Evolutionary conservation across 1,140 invertebrate species (phyloP), one percentile per base, ranked within the genome.

Genomic region (Lucilia sericata): DNA sequence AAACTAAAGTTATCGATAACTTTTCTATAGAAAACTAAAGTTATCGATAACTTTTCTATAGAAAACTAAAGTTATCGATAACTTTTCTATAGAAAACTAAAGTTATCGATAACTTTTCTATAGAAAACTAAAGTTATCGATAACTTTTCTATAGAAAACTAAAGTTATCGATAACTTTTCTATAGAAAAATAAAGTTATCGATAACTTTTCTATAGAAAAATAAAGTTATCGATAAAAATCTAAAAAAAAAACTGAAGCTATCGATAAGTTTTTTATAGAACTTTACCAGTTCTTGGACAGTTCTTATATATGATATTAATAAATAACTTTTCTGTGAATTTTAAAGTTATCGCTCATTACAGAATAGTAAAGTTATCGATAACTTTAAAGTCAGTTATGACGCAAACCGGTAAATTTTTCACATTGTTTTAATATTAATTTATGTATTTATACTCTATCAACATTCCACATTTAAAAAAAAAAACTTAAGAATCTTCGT

Each of bases 81-180:
- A 75, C 14, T 75, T 75, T 75, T 36, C 25, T 34, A 34, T 75
- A 34, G 30, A 75, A 75, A 5, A n/a, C n/a, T n/a, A n/a, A n/a
- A n/a, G 13, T 14, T 60, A 60, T n/a, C 51, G 51, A 60, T 60
- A 60, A 60, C 51, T 10, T 55, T 55, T 55, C 51, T 55, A 55
- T 17, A 55, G 17, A 55, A 55, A 14, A 55, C n/a, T n/a, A n/a
- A n/a, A n/a, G 17, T 55, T 14, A 14, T 55, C 51, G 51, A 55
- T 55, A 55, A 55, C 17, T 55, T 55, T 55, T 55, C 12, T 55
- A 55, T 55, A 17, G 17, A 55, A 55, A 14, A 17, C n/a, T n/a
- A n/a, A n/a, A n/a, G 51, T 55, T 14, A 55, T 55, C 51, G 51
- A 55, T 55, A 55, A 55, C 51, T 55, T 60, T 60, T 55, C 51